Percentiles rank a stretch among this genome's conserved stretches.
phyloP scores from a whole-genome alignment of 2,888 invertebrate genomes.

The Ormyrus labotus region DNA sequence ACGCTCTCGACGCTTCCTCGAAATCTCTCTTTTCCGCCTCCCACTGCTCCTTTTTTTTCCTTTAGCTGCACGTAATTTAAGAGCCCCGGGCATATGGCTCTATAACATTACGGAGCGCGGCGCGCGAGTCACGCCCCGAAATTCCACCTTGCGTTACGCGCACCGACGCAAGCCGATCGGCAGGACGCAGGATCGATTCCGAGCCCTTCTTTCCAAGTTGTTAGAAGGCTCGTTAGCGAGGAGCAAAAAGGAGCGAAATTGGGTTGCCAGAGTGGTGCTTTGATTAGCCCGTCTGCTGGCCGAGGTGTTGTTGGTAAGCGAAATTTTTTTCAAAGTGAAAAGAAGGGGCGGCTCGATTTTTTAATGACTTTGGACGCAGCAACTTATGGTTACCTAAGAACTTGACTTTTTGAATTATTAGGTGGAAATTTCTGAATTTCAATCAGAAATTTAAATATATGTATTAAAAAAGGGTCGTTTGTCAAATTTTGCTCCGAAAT shows the following conservation, averaged over 20 bases:
- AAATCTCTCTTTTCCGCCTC: neutral
- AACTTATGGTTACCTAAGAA: too few relatives aligned
- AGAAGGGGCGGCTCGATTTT: neutral
- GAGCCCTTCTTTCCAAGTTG: constrained; percentile 13
- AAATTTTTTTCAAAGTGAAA: constrained; percentile 8
- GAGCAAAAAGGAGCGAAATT: constrained; percentile 28
- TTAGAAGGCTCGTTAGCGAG: constrained; percentile 48
- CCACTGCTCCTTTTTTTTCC: constrained; percentile 19
- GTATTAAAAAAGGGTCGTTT: too few relatives aligned
- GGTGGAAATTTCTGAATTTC: too few relatives aligned
- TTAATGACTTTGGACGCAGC: too few relatives aligned
- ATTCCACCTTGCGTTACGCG: constrained; percentile 30
- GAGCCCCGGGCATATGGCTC: constrained; percentile 30
- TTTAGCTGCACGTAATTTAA: constrained; percentile 39
- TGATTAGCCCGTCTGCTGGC: neutral
- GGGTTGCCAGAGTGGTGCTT: constrained; percentile 22
- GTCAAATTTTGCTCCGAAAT: too few relatives aligned
- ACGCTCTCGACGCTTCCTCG: too few relatives aligned
- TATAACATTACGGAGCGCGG: neutral
- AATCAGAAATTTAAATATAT: too few relatives aligned
- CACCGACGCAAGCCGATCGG: neutral
- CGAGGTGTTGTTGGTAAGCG: neutral
- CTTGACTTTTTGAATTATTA: too few relatives aligned
- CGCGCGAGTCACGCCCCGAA: constrained; percentile 41
- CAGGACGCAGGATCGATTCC: constrained; percentile 7